Base-by-base conservation (phyloP, 2,113 vertebrate genomes). In the Falcunculus frontatus region DNA sequence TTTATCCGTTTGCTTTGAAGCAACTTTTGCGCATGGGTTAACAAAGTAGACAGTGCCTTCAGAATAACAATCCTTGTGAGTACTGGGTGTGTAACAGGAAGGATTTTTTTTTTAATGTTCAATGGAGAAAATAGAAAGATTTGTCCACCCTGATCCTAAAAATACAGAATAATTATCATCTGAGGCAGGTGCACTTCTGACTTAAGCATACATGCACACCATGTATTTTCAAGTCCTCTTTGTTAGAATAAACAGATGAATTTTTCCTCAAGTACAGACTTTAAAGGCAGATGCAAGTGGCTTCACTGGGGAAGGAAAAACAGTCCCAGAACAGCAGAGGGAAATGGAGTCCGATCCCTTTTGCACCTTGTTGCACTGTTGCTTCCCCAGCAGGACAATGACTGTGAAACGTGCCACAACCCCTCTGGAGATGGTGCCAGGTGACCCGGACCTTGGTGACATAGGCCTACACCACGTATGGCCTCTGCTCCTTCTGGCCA, bases 61-160 rank as follows among this genome's bases (percentile, higher is more conserved):
- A 83, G 75, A 93, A 84, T 89, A 93, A 87, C 80, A 93, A 70
- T 86, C 83, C 60, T 77, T 63, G 56, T 67, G 85, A 90, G 32
- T 65, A 87, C 69, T 97, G 94, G 94, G 92, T 94, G 94, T 97
- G 93, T 91, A 96, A 90, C 94, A 96, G 97, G 96, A 97, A 97
- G 86, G 88, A 75, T 14, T 60, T 52, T 52, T 29, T n/a, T 29
- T 57, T 53, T 84, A 20, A 84, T 70, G 64, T 90, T 57, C 86
- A 83, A 68, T 67, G 57, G 64, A 97, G 62, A 96, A 97, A 97
- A 96, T 94, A 96, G 96, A 96, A 97, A 95, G 91, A 95, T 96
- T 93, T 94, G 73, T 70, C 69, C 68, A 92, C 30, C 83, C 92
- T 90, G 82, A 53, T 84, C 70, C 95, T 97, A 96, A 97, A 96